Base-by-base conservation (phyloP, 2,888 invertebrate genomes). In the Escarpia spicata region DNA sequence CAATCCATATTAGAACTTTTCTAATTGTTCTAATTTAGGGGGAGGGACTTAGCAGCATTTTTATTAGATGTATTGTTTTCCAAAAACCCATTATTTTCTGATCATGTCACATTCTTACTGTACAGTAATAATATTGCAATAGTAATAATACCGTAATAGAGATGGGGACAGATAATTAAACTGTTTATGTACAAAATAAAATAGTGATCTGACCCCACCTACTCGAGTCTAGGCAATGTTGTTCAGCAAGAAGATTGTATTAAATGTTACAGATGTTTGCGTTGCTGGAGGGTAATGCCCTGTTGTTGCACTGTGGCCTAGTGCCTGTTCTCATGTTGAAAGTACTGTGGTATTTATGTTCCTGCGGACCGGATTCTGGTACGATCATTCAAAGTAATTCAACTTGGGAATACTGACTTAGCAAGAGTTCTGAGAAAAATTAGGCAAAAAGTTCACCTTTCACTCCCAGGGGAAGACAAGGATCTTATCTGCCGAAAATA, bases 251-350 rank as follows among this genome's bases (percentile, higher is more conserved):
- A 26, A 75, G 75, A 75, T 2, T 75, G 75, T 75, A 26, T 26
- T 75, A 75, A 75, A 75, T 75, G 75, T 75, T 19, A 75, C 75
- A 75, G 75, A 75, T 75, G 75, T 75, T 75, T 75, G 75, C 19
- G 26, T 75, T 19, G 75, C 75, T 75, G 19, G 75, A 26, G 75
- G 26, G 75, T 75, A 19, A 75, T 26, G 26, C 26, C 19, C 75
- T 75, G 75, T 75, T 75, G 75, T 26, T 75, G 19, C 26, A 6
- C 26, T 19, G 19, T 60, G 60, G 60, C 60, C 60, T 19, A 60
- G 19, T 60, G 3, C 60, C 75, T 52, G 52, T 52, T 75, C 26
- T 19, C 75, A 75, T 52, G 52, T 52, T 8, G 75, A 75, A 75
- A 75, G 75, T 75, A 26, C 26, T 26, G 19, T 75, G 26, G 75